Conservation (phyloP, 2,797 vertebrate species). For the Lagorchestes hirsutus region DNA sequence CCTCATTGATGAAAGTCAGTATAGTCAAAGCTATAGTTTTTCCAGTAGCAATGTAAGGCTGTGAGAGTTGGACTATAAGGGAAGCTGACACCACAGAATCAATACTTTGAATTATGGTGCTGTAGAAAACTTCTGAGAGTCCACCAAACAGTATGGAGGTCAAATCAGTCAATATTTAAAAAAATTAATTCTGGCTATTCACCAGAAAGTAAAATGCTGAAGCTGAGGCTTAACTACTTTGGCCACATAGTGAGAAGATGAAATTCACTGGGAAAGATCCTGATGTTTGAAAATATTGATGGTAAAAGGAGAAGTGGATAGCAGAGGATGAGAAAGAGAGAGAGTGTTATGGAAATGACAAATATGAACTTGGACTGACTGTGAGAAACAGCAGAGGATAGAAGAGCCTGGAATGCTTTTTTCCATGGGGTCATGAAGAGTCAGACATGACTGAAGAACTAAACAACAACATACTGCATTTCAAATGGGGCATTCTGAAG, state of each 20-base stretch:
- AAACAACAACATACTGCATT: not conserved
- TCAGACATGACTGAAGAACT: not conserved
- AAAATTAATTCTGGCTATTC: not conserved
- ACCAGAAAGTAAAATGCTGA: not conserved
- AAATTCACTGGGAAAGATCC: not conserved
- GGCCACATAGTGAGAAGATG: not conserved
- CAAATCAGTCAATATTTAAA: not conserved
- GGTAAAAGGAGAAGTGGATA: not conserved
- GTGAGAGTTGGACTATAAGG: not conserved
- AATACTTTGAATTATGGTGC: not conserved
- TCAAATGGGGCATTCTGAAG: not conserved
- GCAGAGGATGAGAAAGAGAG: not conserved
- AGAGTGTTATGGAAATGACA: not conserved
- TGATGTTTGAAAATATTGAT: not conserved
- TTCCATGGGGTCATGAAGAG: not conserved
- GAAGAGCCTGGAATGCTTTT: not conserved
- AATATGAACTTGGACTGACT: not conserved
- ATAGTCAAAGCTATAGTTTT: not conserved
- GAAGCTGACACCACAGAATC: not conserved
- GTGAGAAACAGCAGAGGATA: not conserved
- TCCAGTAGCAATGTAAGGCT: not conserved
- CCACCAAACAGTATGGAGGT: not conserved
- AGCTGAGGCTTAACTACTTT: not conserved
- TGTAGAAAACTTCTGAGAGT: not conserved
- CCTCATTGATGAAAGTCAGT: not conserved